phyloP scores from a whole-genome alignment of 2,113 vertebrate genomes.

The Entosphenus tridentatus region DNA sequence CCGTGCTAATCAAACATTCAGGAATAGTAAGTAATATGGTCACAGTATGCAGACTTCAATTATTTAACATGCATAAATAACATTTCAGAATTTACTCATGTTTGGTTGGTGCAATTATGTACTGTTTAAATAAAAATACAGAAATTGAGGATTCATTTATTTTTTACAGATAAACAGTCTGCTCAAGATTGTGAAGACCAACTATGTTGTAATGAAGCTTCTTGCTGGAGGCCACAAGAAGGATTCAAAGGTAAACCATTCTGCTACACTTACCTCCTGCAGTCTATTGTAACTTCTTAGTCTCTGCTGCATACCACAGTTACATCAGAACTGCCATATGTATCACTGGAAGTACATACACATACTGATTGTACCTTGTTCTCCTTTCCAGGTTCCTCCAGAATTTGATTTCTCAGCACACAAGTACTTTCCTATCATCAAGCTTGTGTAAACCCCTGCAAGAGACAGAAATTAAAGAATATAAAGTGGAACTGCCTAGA shows the following conservation, averaged over 20 bases:
- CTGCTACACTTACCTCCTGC: slow-evolving; percentile 5
- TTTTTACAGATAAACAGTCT: slow-evolving; percentile 56
- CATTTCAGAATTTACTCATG: not conserved
- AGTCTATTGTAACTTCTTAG: not conserved
- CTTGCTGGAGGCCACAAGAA: slow-evolving; percentile 94
- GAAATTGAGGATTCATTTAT: not conserved
- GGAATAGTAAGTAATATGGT: too few relatives aligned
- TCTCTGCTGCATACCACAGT: not conserved
- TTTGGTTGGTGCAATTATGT: not conserved
- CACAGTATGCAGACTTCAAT: too few relatives aligned
- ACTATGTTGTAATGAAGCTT: slow-evolving; percentile 92
- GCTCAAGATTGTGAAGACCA: slow-evolving; percentile 87
- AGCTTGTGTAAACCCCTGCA: slow-evolving; percentile 49
- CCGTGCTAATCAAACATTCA: too few relatives aligned
- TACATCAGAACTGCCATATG: too few relatives aligned
- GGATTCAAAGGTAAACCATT: slow-evolving; percentile 58
- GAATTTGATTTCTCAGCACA: slow-evolving; percentile 95
- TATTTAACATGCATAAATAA: not conserved
- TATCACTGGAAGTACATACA: too few relatives aligned
- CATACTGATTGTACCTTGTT: not conserved
- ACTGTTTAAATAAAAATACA: not conserved
- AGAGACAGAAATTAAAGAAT: too few relatives aligned
- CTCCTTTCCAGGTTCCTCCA: slow-evolving; percentile 42
- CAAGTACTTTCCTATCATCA: slow-evolving; percentile 92
- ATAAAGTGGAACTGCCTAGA: too few relatives aligned